Conservation (phyloP, 2,113 vertebrate genomes). For the Stercorarius parasiticus region DNA sequence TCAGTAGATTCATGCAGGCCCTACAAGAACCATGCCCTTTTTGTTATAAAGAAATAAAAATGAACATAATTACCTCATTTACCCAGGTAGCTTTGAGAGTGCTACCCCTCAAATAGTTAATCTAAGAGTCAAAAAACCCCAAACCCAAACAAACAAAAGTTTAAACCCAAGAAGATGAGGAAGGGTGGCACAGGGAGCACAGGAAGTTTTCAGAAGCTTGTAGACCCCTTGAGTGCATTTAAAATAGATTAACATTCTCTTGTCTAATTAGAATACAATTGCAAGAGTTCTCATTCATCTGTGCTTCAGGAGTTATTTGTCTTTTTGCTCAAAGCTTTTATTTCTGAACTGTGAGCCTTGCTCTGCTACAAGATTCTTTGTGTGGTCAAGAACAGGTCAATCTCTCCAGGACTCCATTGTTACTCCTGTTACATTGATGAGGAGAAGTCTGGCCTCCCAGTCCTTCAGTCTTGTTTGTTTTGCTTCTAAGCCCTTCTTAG, state of each 20-base stretch:
- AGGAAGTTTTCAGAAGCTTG: conserved; percentile 23
- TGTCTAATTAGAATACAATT: conserved; percentile 20
- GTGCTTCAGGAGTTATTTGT: background rate
- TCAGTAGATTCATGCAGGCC: background rate
- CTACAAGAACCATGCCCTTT: background rate
- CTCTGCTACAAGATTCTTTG: background rate
- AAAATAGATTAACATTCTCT: background rate
- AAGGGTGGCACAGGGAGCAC: background rate
- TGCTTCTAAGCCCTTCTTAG: background rate
- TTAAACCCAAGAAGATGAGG: background rate
- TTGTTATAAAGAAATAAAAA: background rate
- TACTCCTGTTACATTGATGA: background rate
- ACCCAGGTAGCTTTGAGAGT: background rate
- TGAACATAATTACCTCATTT: background rate
- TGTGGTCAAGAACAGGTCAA: background rate
- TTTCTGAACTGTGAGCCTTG: background rate
- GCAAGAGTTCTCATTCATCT: background rate
- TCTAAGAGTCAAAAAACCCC: background rate
- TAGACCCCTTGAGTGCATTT: background rate
- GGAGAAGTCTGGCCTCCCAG: background rate
- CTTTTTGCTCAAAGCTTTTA: background rate
- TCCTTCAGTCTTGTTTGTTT: background rate
- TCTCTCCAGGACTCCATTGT: background rate
- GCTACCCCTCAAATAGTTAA: background rate
- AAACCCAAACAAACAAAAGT: background rate